phyloP scores from a whole-genome alignment of 2,797 vertebrate species.

The Macropus fuliginosus region DNA sequence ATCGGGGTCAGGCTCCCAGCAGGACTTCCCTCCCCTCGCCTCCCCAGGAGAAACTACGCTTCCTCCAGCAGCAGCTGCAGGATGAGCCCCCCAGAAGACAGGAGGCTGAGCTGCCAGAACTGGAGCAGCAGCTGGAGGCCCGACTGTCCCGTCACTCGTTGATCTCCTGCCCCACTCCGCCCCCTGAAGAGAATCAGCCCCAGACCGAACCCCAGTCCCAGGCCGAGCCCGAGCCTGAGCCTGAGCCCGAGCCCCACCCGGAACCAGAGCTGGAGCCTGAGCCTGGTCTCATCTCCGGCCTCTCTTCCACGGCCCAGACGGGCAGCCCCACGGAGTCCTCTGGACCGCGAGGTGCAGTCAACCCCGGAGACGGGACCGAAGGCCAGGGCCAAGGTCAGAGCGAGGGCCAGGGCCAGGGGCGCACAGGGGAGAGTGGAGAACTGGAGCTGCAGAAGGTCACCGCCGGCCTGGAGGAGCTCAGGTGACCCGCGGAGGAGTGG shows the following conservation, averaged over 20 bases:
- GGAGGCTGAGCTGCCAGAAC: conserved; percentile 70
- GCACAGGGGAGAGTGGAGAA: conserved; percentile 50
- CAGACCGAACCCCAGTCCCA: background rate
- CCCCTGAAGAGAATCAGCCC: background rate
- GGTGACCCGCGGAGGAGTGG: conserved; percentile 27
- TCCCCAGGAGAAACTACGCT: conserved; percentile 79
- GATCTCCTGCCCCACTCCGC: background rate
- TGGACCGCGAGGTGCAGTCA: background rate
- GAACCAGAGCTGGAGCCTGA: background rate
- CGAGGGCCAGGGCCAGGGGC: background rate
- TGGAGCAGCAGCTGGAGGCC: conserved; percentile 67
- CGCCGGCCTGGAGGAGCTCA: conserved; percentile 65
- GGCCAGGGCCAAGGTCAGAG: background rate
- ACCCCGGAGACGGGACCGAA: background rate
- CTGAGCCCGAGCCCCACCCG: background rate
- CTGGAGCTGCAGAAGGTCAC: conserved; percentile 75
- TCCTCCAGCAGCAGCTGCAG: conserved; percentile 79
- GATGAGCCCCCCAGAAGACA: conserved; percentile 71
- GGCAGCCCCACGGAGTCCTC: conserved; percentile 57
- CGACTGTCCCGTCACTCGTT: conserved; percentile 61
- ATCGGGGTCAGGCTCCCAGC: background rate
- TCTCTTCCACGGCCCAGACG: background rate
- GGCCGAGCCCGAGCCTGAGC: background rate
- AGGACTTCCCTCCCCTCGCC: background rate
- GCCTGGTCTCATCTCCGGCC: background rate